phyloP scores from a whole-genome alignment of 2,888 invertebrate genomes.

The Phorcus lineatus region DNA sequence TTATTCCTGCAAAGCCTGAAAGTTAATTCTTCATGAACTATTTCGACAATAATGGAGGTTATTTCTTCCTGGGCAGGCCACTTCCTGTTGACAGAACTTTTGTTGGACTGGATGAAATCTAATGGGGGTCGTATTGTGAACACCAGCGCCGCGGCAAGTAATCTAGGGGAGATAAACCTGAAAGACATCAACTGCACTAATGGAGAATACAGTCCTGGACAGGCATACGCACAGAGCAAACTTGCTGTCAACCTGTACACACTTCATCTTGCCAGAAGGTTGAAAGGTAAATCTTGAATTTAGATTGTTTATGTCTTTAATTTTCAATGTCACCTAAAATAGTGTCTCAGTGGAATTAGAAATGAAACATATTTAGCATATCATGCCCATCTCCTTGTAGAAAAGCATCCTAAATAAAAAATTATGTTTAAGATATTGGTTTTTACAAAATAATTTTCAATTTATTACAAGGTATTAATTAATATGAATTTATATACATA shows the following conservation, averaged over 20 bases:
- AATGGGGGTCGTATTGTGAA: slow-evolving; percentile 70
- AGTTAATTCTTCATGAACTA: background rate
- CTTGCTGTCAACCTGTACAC: slow-evolving; percentile 71
- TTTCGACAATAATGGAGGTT: background rate
- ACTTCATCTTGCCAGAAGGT: slow-evolving; percentile 60
- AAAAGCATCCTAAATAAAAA: too few relatives aligned
- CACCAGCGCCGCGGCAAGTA: slow-evolving; percentile 69
- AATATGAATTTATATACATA: too few relatives aligned
- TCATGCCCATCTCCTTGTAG: too few relatives aligned
- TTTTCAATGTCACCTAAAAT: too few relatives aligned
- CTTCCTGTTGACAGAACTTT: slow-evolving; percentile 72
- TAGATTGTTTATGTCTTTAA: too few relatives aligned
- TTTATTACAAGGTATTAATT: too few relatives aligned
- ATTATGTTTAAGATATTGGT: too few relatives aligned
- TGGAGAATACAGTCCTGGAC: slow-evolving; percentile 60
- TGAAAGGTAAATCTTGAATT: slow-evolving; percentile 54
- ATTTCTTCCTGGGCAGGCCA: slow-evolving; percentile 58
- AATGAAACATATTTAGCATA: background rate
- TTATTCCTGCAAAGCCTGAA: background rate
- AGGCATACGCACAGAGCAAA: slow-evolving; percentile 72
- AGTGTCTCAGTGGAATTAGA: background rate
- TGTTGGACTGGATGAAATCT: slow-evolving; percentile 67
- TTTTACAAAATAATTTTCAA: too few relatives aligned
- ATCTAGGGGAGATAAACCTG: slow-evolving; percentile 66
- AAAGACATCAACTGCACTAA: slow-evolving; percentile 66